Base-by-base conservation (phyloP, 1,140 invertebrate species). In the Drosophila rhopaloa region DNA sequence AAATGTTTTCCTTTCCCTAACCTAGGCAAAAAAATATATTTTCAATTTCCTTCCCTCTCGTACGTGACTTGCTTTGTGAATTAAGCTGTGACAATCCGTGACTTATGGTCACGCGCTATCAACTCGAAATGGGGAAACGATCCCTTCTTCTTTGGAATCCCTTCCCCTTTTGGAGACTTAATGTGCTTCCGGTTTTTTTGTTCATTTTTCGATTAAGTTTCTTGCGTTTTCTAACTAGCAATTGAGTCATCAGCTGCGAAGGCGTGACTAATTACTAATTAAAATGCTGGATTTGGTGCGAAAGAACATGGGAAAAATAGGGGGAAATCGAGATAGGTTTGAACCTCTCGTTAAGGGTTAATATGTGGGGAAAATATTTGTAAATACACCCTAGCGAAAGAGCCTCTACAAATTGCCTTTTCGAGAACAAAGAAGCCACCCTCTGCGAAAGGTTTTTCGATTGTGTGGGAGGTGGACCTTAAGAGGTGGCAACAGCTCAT, bases 201-300 rank as follows among this genome's bases (percentile, higher is more conserved):
- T 70, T 56, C n/a, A 59, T 74, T 78, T 81, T 72, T 81, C 62
- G 72, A 70, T 63, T 40, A 84, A 79, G 60, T 76, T 79, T 72
- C 50, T 40, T 75, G 70, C 56, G 35, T 71, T 71, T 40, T 63
- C 57, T 37, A 35, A 59, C 56, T 65, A 43, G 19, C 47, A 80
- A 84, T 85, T 81, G 58, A 85, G 77, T 68, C 72, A 73, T 81
- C 55, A 62, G 14, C 40, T 61, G 81, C 38, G 66, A 55, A 60
- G 81, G 81, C 81, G 81, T 85, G 77, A 84, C 81, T 85, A 80
- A 84, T 84, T 80, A 80, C 61, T 67, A 84, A 84, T 84, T 84
- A 81, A 85, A 85, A 41, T 32, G 41, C 58, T 63, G 76, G 14
- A 51, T 73, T 73, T 81, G 74, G 79, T 79, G 80, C 68, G 81